Base-by-base conservation (phyloP, 37 sponge, comb jelly and placozoan species). In the Corticium candelabrum region DNA sequence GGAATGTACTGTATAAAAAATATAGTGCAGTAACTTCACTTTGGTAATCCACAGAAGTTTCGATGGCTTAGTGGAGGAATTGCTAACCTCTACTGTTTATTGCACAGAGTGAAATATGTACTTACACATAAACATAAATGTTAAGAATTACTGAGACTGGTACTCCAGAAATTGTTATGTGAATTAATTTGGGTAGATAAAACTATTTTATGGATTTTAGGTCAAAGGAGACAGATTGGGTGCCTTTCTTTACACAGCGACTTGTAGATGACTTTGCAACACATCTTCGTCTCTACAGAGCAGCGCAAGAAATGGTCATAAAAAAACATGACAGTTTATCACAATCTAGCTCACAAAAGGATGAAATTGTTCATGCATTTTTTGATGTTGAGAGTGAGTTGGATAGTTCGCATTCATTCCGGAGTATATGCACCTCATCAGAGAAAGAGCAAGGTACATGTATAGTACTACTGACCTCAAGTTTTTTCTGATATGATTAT, bases 241-340 rank as follows among this genome's bases (percentile, higher is more conserved):
- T 85, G 2, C 40, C 86, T 2, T 85, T 74, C 77, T 89, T 85
- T 67, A 87, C 79, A 30, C 67, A 85, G 37, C 74, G 80, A 3
- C 35, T 89, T 7, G 74, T 85, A 75, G 83, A 85, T 1, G 87
- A 79, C 62, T 89, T 89, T 62, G 40, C 82, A 68, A 79, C 78
- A 1, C 89, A 89, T 68, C 68, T 89, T 37, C 72, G 71, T 30
- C 38, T 3, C 4, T 89, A 79, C 72, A 78, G 82, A 38, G 37
- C 1, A 67, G 86, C 86, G 2, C 43, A 76, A 35, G 73, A n/a
- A 70, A 4, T 4, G 73, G 5, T 29, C 29, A 4, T 7, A 30
- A 34, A 34, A 15, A 15, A 70, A 4, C 4, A 29, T 7, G 73
- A 43, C 11, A 43, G 11, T n/a, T n/a, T n/a, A n/a, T n/a, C n/a